Percentiles rank a stretch among this genome's conserved stretches.
phyloP scores from a whole-genome alignment of 2,113 vertebrate species.

The Egretta garzetta region DNA sequence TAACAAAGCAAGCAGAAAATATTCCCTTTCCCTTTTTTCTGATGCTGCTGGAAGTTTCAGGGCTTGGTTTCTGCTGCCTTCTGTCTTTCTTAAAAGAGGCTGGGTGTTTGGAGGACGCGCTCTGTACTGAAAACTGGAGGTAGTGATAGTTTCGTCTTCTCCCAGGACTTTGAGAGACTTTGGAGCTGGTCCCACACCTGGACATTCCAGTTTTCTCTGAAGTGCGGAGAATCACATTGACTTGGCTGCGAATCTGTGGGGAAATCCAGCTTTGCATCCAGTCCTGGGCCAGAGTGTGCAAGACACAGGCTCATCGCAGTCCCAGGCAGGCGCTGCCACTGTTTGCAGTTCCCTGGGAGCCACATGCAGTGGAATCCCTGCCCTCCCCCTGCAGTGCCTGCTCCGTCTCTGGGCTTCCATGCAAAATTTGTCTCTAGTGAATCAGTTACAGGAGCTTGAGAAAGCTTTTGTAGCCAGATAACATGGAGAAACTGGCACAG shows the following conservation, averaged over 20 bases:
- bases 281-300: background rate
- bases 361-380: background rate
- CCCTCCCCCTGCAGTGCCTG: background rate
- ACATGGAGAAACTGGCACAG: background rate
- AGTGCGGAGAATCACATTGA: background rate
- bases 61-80: background rate
- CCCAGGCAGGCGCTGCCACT: background rate
- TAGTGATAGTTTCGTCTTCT: background rate
- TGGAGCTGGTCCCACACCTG: background rate
- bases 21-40: background rate
- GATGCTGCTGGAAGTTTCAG: background rate
- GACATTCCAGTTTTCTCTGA: background rate
- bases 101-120: background rate
- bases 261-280: background rate
- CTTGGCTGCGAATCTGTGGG: background rate
- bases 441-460: background rate
- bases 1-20: background rate
- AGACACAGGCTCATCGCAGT: background rate
- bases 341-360: background rate
- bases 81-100: background rate
- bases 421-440: background rate
- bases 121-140: background rate
- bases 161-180: background rate
- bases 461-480: background rate
- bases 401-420: background rate